Evolutionary conservation across 2,797 vertebrate genomes (phyloP).

Genomic region (Amazona ochrocephala): DNA sequence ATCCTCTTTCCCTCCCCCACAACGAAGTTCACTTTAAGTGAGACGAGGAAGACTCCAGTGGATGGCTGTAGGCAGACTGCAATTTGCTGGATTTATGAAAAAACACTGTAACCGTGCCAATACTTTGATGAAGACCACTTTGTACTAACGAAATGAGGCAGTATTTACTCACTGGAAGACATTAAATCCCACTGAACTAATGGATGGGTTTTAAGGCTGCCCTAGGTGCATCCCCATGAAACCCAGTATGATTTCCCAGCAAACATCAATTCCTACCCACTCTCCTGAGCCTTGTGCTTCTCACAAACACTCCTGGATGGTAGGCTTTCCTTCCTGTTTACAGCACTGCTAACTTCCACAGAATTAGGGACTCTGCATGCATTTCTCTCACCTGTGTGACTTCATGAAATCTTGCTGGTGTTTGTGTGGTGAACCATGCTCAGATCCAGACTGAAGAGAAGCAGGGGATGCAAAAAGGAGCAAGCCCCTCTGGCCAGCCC

Average conservation of each 20-base stretch:
- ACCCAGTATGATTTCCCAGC: not conserved
- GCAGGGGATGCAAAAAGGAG: not conserved
- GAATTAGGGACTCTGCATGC: not conserved
- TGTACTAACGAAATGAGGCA: not conserved
- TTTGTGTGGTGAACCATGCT: not conserved
- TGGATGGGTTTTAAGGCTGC: conserved; percentile 10
- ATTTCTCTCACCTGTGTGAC: not conserved
- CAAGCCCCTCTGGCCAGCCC: not conserved
- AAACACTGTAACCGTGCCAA: conserved; percentile 43
- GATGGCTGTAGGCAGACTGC: conserved; percentile 42
- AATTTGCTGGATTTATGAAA: conserved; percentile 59
- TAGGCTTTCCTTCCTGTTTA: conserved; percentile 3
- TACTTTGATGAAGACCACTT: conserved; percentile 61
- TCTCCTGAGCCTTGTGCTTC: not conserved
- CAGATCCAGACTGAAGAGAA: not conserved
- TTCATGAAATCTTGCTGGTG: not conserved
- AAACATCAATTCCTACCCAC: not conserved
- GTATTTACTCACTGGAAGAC: conserved; percentile 45
- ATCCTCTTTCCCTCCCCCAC: not conserved
- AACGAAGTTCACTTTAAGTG: conserved; percentile 14
- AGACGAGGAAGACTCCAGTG: conserved; percentile 42
- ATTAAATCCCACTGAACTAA: conserved; percentile 25
- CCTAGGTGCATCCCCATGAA: conserved; percentile 9
- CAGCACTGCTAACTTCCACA: not conserved
- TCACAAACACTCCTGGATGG: not conserved